These are phyloP conservation scores for Limnodromus scolopaceus DNA, from an alignment of 2,797 vertebrate species.

Conservation along the genomic window DNA sequence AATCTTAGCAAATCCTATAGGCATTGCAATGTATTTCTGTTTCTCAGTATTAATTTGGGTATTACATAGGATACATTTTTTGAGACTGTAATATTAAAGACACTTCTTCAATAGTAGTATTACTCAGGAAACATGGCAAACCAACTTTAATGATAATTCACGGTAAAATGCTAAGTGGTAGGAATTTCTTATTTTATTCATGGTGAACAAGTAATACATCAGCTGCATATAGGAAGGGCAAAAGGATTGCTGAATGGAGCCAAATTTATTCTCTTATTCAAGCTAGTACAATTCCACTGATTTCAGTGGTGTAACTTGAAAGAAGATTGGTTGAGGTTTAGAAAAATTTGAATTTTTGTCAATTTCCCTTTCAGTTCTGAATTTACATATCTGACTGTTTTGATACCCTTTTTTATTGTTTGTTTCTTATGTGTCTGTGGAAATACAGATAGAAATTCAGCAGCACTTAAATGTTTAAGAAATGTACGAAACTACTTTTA, in stretches of 20 bases:
- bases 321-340: background rate
- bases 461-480: background rate
- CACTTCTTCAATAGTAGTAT: background rate
- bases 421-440: background rate
- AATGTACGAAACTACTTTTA: background rate
- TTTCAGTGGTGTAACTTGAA: background rate
- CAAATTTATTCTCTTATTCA: background rate
- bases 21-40: background rate
- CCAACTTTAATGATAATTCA: background rate
- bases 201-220: background rate
- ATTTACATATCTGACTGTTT: background rate
- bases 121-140: background rate
- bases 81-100: background rate
- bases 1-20: background rate
- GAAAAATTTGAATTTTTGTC: background rate
- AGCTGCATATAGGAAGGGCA: background rate
- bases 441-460: background rate
- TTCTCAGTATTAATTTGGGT: background rate
- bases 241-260: background rate
- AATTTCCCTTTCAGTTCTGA: background rate
- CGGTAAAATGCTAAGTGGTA: background rate
- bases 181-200: background rate
- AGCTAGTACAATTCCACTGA: background rate
- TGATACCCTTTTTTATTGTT: background rate
- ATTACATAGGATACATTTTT: background rate